Base-by-base conservation (phyloP, 2,888 invertebrate species). In the Troilus luridus region DNA sequence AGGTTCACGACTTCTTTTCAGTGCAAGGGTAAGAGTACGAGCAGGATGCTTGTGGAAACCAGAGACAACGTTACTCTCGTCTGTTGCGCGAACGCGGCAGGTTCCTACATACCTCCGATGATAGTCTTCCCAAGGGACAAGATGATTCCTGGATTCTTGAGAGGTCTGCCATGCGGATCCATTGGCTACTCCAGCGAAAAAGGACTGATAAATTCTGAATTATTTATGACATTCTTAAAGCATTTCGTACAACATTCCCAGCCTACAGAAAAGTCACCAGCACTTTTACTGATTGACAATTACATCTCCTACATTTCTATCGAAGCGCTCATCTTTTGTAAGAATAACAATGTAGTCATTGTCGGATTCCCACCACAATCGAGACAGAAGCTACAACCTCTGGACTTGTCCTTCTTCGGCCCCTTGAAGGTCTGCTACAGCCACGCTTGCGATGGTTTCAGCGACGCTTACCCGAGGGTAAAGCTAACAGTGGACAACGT, bases 21-120 rank as follows among this genome's bases (percentile, higher is more conserved):
- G 54, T 64, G 56, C 58, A 58, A 67, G 27, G 88, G 64, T 21
- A 85, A 85, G 24, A 88, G 60, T 1, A 67, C 88, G 0, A 58
- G 58, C 24, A 85, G 88, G 19, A 54, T 88, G 41, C 67, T 88
- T 0, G 91, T 62, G 58, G 91, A 91, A n/a, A 62, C 88, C 12
- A 88, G 91, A 17, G 88, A 67, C 14, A 91, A 91, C 64, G 91
- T 91, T 2, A 91, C 91, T 10, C 88, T 91, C 5, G 88, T 91
- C 12, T 91, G 91, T n/a, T 88, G 41, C 72, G 64, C 64, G 14
- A 91, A 67, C 59, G 91, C 91, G 67, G 54, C 85, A n/a, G 85
- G 85, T n/a, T 56, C 54, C 12, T 85, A 85, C 56, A 85, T 85
- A 11, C 85, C 85, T 1, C 85, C 85, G 85, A 85, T 85, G 85